Evolutionary conservation across 2,888 invertebrate species (phyloP).

Genomic region (Phengaris arion): DNA sequence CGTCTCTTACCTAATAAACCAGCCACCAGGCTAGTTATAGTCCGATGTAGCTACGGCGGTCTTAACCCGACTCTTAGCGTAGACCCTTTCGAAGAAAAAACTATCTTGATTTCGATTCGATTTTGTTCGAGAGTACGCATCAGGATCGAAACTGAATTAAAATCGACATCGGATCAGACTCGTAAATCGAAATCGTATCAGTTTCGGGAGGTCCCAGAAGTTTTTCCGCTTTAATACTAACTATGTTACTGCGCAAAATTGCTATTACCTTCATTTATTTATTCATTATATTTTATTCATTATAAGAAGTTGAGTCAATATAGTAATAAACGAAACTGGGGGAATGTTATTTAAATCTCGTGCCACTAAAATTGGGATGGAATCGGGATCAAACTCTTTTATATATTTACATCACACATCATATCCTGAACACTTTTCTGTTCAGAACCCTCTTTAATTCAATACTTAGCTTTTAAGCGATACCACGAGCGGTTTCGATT

Average conservation of each 20-base stretch:
- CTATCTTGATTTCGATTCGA: too few species aligned
- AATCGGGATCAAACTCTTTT: conserved; percentile 11
- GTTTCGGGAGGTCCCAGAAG: too few species aligned
- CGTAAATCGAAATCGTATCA: too few species aligned
- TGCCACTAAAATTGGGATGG: conserved; percentile 3
- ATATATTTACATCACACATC: background rate
- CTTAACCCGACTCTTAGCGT: too few species aligned
- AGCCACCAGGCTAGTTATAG: too few species aligned
- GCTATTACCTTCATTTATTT: conserved; percentile 13
- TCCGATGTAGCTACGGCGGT: too few species aligned
- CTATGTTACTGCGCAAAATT: background rate
- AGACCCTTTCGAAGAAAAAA: too few species aligned
- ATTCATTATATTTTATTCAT: too few species aligned
- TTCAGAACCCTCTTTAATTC: conserved; percentile 10
- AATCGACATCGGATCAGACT: too few species aligned
- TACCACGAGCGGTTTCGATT: background rate
- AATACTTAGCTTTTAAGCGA: background rate
- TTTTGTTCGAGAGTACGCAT: too few species aligned
- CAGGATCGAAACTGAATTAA: too few species aligned
- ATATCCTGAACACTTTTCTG: conserved; percentile 16
- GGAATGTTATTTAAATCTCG: conserved; percentile 10
- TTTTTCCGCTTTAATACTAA: background rate
- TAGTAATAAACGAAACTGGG: background rate
- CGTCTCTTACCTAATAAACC: too few species aligned
- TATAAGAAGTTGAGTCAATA: background rate